phyloP scores from a whole-genome alignment of 2,797 vertebrate species.

The Aldrovandia affinis region DNA sequence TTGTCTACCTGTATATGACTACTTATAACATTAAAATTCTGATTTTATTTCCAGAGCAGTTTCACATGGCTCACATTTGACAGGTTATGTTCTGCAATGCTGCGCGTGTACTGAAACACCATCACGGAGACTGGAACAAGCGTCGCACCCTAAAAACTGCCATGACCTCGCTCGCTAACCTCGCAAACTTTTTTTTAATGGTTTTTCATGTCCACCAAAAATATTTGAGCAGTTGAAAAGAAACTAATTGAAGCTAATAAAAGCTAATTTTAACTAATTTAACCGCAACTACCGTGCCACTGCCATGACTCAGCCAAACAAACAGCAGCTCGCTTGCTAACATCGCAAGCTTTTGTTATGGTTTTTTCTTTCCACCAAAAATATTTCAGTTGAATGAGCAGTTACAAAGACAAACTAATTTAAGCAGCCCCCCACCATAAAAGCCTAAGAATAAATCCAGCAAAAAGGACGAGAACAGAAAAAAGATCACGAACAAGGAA shows the following conservation, averaged over 20 bases:
- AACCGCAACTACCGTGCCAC: too few species aligned
- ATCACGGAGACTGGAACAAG: background rate
- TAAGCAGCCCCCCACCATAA: background rate
- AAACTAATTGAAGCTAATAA: too few species aligned
- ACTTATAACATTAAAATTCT: too few species aligned
- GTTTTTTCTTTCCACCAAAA: background rate
- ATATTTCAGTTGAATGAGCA: background rate
- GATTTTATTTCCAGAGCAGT: background rate
- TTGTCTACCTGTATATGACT: too few species aligned
- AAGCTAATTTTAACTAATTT: too few species aligned
- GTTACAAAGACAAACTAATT: background rate
- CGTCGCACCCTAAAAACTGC: too few species aligned
- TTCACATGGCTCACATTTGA: background rate
- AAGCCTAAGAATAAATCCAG: background rate
- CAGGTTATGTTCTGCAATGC: slow-evolving; percentile 15
- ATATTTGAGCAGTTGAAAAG: too few species aligned
- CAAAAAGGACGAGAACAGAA: background rate
- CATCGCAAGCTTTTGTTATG: background rate
- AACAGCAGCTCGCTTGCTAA: background rate
- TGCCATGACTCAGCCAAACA: background rate
- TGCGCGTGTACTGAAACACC: background rate
- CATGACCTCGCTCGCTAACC: too few species aligned
- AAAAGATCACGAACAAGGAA: background rate
- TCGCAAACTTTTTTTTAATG: too few species aligned
- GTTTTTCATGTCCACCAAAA: too few species aligned